A percentile compares a stretch with the other conserved stretches of the same genome.
phyloP scores from a whole-genome alignment of 2,888 invertebrate species.

The Erynnis tages region DNA sequence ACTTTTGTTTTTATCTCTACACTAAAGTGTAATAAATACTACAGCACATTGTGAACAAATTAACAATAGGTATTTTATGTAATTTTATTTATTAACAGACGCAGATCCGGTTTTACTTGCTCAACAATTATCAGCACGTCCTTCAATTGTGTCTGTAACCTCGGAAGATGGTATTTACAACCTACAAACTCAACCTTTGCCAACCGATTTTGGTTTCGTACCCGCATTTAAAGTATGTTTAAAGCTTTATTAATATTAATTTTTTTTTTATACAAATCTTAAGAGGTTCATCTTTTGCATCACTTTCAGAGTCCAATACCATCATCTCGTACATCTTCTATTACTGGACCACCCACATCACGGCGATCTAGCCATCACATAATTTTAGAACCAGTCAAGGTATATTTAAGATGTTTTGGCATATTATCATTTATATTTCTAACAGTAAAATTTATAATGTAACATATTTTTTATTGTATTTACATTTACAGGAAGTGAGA shows the following conservation, averaged over 20 bases:
- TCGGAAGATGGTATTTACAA: slow-evolving; percentile 71
- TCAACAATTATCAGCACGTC: slow-evolving; percentile 73
- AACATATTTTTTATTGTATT: no score
- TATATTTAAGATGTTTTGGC: slow-evolving; percentile 32
- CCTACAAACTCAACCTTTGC: slow-evolving; percentile 67
- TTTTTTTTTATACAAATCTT: not conserved
- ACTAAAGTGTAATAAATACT: no score
- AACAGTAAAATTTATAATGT: no score
- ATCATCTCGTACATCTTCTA: slow-evolving; percentile 67
- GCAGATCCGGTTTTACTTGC: slow-evolving; percentile 72
- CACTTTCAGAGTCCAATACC: slow-evolving; percentile 57
- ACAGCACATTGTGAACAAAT: no score
- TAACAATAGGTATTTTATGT: not conserved
- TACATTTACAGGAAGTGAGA: slow-evolving; percentile 58
- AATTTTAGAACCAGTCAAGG: slow-evolving; percentile 65
- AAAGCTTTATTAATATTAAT: not conserved
- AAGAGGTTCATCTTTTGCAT: not conserved
- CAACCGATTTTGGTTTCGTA: slow-evolving; percentile 72
- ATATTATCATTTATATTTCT: not conserved
- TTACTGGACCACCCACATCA: slow-evolving; percentile 69
- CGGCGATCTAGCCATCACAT: slow-evolving; percentile 72
- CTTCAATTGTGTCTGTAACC: slow-evolving; percentile 74
- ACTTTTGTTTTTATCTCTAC: no score
- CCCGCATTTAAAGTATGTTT: slow-evolving; percentile 60
- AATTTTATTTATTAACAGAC: slow-evolving; percentile 43